phyloP scores from a whole-genome alignment of 1,140 invertebrate species.

The Zaprionus ghesquierei region DNA sequence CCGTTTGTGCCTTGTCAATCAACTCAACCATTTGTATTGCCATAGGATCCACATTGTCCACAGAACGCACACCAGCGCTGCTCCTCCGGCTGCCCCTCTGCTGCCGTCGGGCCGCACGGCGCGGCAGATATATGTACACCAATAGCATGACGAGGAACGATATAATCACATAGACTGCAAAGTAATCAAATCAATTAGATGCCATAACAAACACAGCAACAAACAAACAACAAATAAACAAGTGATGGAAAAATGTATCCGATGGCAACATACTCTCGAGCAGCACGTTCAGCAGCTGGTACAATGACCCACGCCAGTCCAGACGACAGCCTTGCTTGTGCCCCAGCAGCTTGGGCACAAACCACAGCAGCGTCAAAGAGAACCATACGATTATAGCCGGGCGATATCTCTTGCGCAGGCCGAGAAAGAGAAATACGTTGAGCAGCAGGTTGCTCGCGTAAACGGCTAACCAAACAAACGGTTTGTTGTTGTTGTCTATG shows the following conservation, averaged over 20 bases:
- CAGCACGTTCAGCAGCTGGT: constrained; percentile 22
- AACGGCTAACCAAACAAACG: constrained; percentile 37
- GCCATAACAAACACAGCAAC: not conserved
- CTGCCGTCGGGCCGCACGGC: not conserved
- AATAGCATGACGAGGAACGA: constrained; percentile 23
- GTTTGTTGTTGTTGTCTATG: constrained; percentile 13
- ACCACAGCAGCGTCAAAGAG: constrained; percentile 37
- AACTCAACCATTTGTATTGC: constrained; percentile 17
- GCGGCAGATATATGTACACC: constrained; percentile 20
- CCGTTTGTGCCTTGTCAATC: not conserved
- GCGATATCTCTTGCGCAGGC: constrained; percentile 41
- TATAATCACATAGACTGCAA: constrained; percentile 34
- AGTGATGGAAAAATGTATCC: not conserved
- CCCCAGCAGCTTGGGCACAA: constrained; percentile 23
- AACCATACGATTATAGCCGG: constrained; percentile 27
- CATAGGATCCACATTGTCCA: not conserved
- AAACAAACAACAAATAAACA: not conserved
- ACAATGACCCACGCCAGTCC: constrained; percentile 28
- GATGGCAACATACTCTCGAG: constrained; percentile 21
- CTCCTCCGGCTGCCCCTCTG: not conserved
- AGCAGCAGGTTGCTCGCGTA: constrained; percentile 32
- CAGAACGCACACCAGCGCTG: not conserved
- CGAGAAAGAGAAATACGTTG: constrained; percentile 35
- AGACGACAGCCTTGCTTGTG: constrained; percentile 12
- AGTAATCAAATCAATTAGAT: not conserved